Conservation (phyloP, 2,113 vertebrate genomes). For the Varanus salvator region DNA sequence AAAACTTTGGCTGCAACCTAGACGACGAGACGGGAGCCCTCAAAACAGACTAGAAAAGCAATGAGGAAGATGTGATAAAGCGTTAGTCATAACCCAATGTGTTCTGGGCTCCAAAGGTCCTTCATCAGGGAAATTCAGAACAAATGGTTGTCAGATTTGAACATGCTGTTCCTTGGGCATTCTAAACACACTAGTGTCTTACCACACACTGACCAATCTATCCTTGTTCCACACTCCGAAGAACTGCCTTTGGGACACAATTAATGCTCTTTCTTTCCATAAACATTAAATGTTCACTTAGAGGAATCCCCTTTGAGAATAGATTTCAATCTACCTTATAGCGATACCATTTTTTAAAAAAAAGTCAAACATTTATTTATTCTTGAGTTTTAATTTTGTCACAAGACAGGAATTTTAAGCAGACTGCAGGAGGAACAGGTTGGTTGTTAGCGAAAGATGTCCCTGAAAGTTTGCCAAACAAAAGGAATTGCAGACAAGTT, state of each 20-base stretch:
- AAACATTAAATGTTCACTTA: not conserved
- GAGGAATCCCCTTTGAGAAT: not conserved
- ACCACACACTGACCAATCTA: not conserved
- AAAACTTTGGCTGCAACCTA: not conserved
- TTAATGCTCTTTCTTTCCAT: not conserved
- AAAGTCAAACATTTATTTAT: not conserved
- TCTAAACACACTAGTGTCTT: not conserved
- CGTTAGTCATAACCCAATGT: too few species aligned
- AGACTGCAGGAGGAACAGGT: constrained; percentile 51
- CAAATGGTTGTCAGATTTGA: too few species aligned
- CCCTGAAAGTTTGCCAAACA: not conserved
- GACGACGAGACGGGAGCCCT: too few species aligned
- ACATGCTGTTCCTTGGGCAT: not conserved
- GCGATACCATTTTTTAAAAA: not conserved
- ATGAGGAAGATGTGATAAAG: too few species aligned
- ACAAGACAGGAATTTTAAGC: not conserved
- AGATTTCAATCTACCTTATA: not conserved
- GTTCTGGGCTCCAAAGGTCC: too few species aligned
- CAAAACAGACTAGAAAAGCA: too few species aligned
- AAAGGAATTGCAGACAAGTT: not conserved
- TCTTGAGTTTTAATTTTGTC: not conserved
- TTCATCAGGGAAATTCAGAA: too few species aligned
- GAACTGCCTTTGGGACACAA: not conserved
- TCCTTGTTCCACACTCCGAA: rapidly evolving
- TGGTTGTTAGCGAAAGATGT: not conserved